These are phyloP conservation scores for Nysson spinosus DNA, from an alignment of 2,888 invertebrate genomes.

Conservation along the genomic window DNA sequence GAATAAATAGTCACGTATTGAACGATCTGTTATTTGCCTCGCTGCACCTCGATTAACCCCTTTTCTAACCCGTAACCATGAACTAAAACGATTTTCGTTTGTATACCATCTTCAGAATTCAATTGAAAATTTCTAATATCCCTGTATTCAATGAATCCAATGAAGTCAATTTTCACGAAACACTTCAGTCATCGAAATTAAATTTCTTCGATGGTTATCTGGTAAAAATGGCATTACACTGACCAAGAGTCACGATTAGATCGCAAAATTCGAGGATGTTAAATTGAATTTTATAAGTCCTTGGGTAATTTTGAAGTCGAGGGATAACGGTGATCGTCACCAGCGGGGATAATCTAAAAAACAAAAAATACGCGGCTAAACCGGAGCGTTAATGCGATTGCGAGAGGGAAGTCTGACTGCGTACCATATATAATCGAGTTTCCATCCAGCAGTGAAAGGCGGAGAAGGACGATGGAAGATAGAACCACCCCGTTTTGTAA, in stretches of 20 bases:
- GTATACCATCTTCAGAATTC: too few species aligned
- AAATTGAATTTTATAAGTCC: conserved; percentile 44
- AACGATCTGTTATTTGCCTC: conserved; percentile 50
- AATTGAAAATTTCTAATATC: too few species aligned
- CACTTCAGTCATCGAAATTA: too few species aligned
- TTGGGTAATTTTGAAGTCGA: background rate
- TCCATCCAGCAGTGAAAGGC: conserved; percentile 49
- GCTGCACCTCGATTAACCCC: conserved; percentile 30
- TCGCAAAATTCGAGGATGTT: too few species aligned
- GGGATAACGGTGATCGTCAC: conserved; percentile 7
- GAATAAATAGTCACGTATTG: conserved; percentile 49
- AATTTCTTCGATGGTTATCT: too few species aligned
- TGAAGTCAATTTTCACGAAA: too few species aligned
- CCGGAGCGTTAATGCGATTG: conserved; percentile 58
- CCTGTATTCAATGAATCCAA: too few species aligned
- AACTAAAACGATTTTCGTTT: too few species aligned
- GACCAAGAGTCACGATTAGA: too few species aligned
- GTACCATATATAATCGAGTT: conserved; percentile 63
- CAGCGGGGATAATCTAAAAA: conserved; percentile 18
- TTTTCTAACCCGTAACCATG: too few species aligned
- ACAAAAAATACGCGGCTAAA: conserved; percentile 46
- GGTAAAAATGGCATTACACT: too few species aligned
- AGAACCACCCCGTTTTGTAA: conserved; percentile 66
- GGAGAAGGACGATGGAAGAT: conserved; percentile 23
- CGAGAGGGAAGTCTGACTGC: conserved; percentile 49